A percentile compares a stretch with the other conserved stretches of the same genome.
phyloP scores from a whole-genome alignment of 1,140 invertebrate species.

The Pseudachorutes palmiensis region DNA sequence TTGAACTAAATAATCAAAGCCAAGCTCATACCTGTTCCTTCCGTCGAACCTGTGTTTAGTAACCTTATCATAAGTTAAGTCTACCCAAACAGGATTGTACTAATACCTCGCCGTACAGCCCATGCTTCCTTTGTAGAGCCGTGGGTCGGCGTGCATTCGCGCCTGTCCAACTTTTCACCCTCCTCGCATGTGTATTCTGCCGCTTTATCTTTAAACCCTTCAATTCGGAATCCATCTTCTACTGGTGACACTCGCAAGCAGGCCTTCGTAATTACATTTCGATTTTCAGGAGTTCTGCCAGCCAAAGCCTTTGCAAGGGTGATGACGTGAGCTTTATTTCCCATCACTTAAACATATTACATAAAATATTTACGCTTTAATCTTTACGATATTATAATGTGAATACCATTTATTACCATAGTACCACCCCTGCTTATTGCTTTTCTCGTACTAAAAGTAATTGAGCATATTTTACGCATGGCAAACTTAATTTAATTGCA shows the following conservation, averaged over 20 bases:
- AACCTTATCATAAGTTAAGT: too few species aligned
- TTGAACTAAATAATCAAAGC: too few species aligned
- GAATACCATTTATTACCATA: too few species aligned
- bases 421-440: too few species aligned
- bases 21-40: too few species aligned
- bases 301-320: neutral
- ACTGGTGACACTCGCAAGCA: neutral
- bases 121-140: neutral
- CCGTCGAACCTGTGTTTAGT: too few species aligned
- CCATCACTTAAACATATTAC: neutral
- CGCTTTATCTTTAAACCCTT: neutral
- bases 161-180: neutral
- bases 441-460: too few species aligned
- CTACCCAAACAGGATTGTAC: too few species aligned
- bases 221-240: neutral
- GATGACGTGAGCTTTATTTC: neutral
- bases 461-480: too few species aligned
- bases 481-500: too few species aligned
- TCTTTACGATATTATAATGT: too few species aligned
- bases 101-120: neutral
- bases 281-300: neutral
- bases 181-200: neutral
- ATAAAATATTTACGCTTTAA: too few species aligned
- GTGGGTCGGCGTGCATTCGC: neutral
- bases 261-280: neutral